Evolutionary conservation across 1,140 invertebrate genomes (phyloP), one percentile per base, ranked within the genome.

Genomic region (Drosophila parvula): DNA sequence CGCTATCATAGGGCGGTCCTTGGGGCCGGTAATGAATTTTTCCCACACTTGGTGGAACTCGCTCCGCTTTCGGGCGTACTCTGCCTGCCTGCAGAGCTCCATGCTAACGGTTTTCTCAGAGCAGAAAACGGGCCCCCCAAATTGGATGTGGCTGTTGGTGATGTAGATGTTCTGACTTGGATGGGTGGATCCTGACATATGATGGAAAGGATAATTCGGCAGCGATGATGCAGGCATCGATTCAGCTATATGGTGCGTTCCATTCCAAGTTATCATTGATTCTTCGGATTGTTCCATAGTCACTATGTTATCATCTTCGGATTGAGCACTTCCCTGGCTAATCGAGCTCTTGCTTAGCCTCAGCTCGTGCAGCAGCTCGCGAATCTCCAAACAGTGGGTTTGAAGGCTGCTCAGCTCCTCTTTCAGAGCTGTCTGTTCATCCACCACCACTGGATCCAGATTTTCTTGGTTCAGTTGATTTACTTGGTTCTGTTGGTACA

Each of bases 11-110:
- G 68, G 71, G 8, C 40, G 44, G 10, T 74, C 57, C 41, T 51
- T 50, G 5, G 67, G 71, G 4, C 38, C 79, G 5, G 34, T 27
- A 8, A 88, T 67, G 22, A 45, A 86, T 9, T 65, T 76, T 18
- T 65, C 73, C 44, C 53, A 79, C 7, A 88, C 68, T 22, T 82
- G 83, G 12, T 67, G 45, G 57, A 79, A 86, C 40, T 77, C 83
- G 38, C 79, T 88, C 34, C 40, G 58, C 32, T 47, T 56, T 0
- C 14, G 27, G 0, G 28, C 1, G 32, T 51, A 50, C 18, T n/a
- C n/a, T n/a, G 73, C 50, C 44, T 58, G 50, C 4, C 32, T 44
- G 14, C 55, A 28, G 11, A 56, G 41, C 10, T 50, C 43, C 40
- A 73, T 27, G 41, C 76, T 73, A 8, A 69, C 14, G n/a, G 59